A percentile compares a stretch with the other conserved stretches of the same genome.
Conservation (phyloP, 2,113 vertebrate genomes). For the Nymphicus hollandicus region DNA sequence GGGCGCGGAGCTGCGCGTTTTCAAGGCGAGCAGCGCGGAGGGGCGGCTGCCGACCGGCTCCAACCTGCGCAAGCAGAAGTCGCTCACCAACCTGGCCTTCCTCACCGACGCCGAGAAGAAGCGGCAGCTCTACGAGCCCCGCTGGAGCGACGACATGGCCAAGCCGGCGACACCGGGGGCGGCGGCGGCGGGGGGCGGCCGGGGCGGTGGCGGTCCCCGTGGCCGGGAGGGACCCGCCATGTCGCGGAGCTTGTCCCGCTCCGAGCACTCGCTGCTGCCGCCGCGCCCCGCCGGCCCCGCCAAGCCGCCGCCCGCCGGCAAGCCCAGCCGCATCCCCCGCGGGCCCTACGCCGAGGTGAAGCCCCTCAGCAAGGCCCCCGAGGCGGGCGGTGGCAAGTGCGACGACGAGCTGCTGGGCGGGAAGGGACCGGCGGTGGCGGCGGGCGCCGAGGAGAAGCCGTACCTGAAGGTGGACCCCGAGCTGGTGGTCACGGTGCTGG, state of each 20-base stretch:
- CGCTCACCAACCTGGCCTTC: conserved; percentile 89
- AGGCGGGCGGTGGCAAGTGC: conserved; percentile 75
- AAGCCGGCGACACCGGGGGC: conserved; percentile 75
- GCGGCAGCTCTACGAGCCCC: conserved; percentile 87
- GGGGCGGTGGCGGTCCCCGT: conserved; percentile 64
- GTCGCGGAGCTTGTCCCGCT: conserved; percentile 86
- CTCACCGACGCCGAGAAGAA: conserved; percentile 94
- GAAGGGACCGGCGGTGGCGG: conserved; percentile 73
- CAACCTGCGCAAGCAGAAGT: conserved; percentile 89
- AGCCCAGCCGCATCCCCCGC: conserved; percentile 90
- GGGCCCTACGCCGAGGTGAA: conserved; percentile 95
- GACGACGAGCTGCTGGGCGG: conserved; percentile 82
- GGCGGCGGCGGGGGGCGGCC: conserved; percentile 57
- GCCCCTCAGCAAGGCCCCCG: conserved; percentile 88
- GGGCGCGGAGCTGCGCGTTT: conserved; percentile 86
- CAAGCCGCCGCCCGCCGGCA: conserved; percentile 77
- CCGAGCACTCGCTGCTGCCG: conserved; percentile 87
- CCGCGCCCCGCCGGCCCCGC: conserved; percentile 49
- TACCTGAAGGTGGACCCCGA: conserved; percentile 97
- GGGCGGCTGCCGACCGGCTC: conserved; percentile 73
- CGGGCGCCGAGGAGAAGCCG: conserved; percentile 81
- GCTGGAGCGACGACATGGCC: conserved; percentile 86
- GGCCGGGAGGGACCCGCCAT: conserved; percentile 74
- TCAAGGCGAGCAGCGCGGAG: conserved; percentile 81
- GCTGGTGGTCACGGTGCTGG: conserved; percentile 94